Conservation (phyloP, 2,888 invertebrate species). For the Isotomurus palustris region DNA sequence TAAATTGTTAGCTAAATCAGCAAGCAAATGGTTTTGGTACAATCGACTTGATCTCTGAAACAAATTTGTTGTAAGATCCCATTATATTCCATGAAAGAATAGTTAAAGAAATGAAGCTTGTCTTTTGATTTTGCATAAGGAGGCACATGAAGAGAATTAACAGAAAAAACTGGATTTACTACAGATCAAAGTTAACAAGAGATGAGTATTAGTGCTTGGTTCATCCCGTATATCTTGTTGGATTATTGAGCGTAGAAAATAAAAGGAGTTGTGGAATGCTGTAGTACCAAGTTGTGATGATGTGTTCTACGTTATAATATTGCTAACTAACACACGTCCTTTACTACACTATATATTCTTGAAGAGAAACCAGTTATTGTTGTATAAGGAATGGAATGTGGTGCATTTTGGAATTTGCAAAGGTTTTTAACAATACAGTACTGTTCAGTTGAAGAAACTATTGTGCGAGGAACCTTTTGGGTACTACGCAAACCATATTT, state of each 20-base stretch:
- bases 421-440: too few relatives aligned
- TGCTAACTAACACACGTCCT: neutral
- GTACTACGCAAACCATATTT: too few relatives aligned
- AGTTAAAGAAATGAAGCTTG: neutral
- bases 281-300: neutral
- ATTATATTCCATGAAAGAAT: too few relatives aligned
- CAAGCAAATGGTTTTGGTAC: too few relatives aligned
- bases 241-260: neutral
- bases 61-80: too few relatives aligned
- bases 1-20: too few relatives aligned
- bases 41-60: too few relatives aligned
- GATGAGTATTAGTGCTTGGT: neutral
- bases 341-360: neutral
- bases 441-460: too few relatives aligned
- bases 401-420: constrained; percentile 13
- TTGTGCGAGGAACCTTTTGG: too few relatives aligned
- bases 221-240: neutral
- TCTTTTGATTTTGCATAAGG: neutral
- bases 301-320: neutral
- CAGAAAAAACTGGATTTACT: neutral
- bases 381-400: constrained; percentile 16
- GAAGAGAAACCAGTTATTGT: constrained; percentile 11
- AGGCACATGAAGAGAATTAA: neutral
- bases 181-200: neutral
- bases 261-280: constrained; percentile 4